Evolutionary conservation across 2,113 vertebrate species (phyloP).

Genomic region (Phalacrocorax pelagicus): DNA sequence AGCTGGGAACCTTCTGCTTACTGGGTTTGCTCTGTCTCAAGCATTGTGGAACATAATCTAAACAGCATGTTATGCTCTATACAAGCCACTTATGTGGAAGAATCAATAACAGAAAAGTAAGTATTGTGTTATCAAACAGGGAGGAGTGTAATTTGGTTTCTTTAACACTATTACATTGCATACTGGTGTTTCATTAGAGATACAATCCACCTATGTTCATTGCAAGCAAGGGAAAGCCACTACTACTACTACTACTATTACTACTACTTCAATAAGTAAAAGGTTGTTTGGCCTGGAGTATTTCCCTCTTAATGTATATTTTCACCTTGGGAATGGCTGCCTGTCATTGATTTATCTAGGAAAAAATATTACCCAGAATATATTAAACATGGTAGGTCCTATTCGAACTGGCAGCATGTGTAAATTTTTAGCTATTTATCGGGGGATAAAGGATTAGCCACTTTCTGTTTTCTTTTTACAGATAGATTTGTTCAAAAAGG

Average conservation of each 20-base stretch:
- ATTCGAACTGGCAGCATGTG: neutral
- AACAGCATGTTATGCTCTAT: conserved; percentile 36
- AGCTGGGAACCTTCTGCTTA: conserved; percentile 50
- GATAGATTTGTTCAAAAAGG: conserved; percentile 13
- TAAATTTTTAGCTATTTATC: conserved; percentile 44
- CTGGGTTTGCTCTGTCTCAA: conserved; percentile 2
- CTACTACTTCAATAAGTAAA: neutral
- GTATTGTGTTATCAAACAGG: conserved; percentile 6
- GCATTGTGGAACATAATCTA: conserved; percentile 4
- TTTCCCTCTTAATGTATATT: conserved; percentile 49
- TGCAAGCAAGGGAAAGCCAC: neutral
- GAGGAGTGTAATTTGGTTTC: conserved; percentile 6
- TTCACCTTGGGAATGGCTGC: conserved; percentile 48
- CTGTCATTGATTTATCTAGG: conserved; percentile 43
- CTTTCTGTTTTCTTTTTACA: neutral
- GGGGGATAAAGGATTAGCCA: conserved; percentile 8
- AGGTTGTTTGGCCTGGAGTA: neutral
- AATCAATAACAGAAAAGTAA: conserved; percentile 54
- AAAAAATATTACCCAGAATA: conserved; percentile 39
- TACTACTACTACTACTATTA: no score
- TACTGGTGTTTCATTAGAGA: neutral
- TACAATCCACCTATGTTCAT: neutral
- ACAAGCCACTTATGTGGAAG: neutral
- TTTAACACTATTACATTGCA: neutral
- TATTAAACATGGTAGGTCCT: conserved; percentile 12